A percentile compares a stretch with the other conserved stretches of the same genome.
Conservation (phyloP, 2,888 invertebrate genomes). For the Drosophila bunnanda region DNA sequence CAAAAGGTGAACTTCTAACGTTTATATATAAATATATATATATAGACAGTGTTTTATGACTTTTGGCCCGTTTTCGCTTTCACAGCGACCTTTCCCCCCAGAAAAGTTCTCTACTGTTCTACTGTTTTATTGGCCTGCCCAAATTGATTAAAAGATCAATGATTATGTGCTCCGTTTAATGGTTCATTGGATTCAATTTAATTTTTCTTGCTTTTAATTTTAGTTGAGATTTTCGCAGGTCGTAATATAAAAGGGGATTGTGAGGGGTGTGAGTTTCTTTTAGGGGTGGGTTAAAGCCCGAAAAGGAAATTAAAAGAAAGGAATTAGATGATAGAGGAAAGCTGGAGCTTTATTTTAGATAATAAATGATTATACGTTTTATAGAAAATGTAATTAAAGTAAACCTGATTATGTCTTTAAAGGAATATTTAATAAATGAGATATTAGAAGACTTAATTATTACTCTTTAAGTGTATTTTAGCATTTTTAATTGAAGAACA, state of each 20-base stretch:
- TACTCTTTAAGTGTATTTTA: neutral
- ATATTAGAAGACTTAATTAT: neutral
- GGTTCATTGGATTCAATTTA: constrained; percentile 75
- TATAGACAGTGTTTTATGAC: constrained; percentile 49
- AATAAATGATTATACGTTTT: neutral
- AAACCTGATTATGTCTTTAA: neutral
- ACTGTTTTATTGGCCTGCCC: constrained; percentile 56
- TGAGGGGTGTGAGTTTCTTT: neutral
- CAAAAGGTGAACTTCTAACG: constrained; percentile 53
- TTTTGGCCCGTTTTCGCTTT: constrained; percentile 32
- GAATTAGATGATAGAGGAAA: neutral
- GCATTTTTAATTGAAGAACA: neutral
- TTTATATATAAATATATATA: constrained; percentile 5
- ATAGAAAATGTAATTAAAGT: neutral
- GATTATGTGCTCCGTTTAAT: constrained; percentile 72
- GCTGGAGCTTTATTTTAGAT: neutral
- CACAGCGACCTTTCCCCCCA: neutral
- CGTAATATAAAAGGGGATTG: constrained; percentile 28
- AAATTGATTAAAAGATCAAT: constrained; percentile 80
- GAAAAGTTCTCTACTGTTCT: constrained; percentile 4
- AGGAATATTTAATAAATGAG: neutral
- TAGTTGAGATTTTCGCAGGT: constrained; percentile 52
- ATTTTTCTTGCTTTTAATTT: constrained; percentile 54
- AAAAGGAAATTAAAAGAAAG: constrained; percentile 16
- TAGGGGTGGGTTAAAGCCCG: neutral